Conservation (phyloP, 23 tunicate species). For the Halocynthia roretzi region DNA sequence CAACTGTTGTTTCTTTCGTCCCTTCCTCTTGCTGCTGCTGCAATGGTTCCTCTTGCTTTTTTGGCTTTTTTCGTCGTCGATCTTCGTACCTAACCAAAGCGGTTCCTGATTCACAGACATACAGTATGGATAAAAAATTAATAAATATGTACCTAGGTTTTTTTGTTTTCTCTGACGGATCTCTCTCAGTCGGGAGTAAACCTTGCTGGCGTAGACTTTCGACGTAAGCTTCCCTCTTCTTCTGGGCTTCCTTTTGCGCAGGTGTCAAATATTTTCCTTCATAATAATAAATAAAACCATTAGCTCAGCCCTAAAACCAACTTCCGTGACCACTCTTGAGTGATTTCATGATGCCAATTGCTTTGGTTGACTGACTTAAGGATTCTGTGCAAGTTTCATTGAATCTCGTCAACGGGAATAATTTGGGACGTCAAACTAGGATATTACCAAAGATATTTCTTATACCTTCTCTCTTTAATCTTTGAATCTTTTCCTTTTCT, state of each 20-base stretch:
- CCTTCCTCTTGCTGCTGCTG: not conserved
- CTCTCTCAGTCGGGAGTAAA: constrained; percentile 31
- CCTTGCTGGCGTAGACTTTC: constrained; percentile 58
- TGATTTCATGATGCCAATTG: not conserved
- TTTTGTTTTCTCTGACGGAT: constrained; percentile 23
- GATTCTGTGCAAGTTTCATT: no score
- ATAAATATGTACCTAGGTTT: constrained; percentile 28
- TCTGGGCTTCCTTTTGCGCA: constrained; percentile 50
- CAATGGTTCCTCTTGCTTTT: not conserved
- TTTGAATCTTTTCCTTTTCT: constrained; percentile 76
- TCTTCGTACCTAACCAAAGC: not conserved
- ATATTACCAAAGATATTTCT: not conserved
- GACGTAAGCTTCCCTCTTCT: constrained; percentile 49
- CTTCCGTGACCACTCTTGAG: constrained; percentile 13
- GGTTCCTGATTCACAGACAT: not conserved
- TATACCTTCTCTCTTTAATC: constrained; percentile 25
- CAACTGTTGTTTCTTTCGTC: constrained; percentile 13
- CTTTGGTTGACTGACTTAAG: no score
- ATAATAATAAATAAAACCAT: not conserved
- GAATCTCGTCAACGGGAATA: no score
- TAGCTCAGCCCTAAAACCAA: not conserved
- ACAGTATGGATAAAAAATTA: not conserved
- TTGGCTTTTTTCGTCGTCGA: constrained; percentile 23
- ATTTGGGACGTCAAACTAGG: not conserved
- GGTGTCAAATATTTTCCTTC: constrained; percentile 71